These are phyloP conservation scores for Puntigrus tetrazona DNA, from an alignment of 2,113 vertebrate genomes.

Conservation along the genomic window DNA sequence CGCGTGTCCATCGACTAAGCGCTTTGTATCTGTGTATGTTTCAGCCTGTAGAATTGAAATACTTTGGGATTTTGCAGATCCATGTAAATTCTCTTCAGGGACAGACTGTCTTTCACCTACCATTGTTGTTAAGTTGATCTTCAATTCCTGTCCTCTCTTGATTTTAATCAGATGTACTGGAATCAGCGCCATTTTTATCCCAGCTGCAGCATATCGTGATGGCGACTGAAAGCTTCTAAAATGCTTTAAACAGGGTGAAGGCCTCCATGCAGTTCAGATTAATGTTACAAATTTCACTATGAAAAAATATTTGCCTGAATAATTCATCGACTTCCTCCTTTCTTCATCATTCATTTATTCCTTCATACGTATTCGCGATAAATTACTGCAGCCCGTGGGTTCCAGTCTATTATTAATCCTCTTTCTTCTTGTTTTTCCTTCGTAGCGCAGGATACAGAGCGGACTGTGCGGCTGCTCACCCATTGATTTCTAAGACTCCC, in stretches of 20 bases:
- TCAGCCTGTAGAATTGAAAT: background rate
- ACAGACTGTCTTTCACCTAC: background rate
- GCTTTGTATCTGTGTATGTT: background rate
- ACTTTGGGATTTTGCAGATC: background rate
- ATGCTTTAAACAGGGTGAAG: constrained; percentile 49
- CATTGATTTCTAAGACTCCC: constrained; percentile 29
- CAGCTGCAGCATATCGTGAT: constrained; percentile 1
- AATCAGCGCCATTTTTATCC: constrained; percentile 38
- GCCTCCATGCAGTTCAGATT: constrained; percentile 43
- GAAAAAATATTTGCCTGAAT: constrained; percentile 50
- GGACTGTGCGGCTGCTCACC: background rate
- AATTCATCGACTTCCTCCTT: constrained; percentile 49
- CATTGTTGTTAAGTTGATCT: background rate
- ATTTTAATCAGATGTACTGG: constrained; percentile 47
- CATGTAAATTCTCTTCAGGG: background rate
- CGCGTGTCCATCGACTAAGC: background rate
- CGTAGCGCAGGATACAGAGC: background rate
- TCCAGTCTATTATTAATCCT: constrained; percentile 37
- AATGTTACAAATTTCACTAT: constrained; percentile 53
- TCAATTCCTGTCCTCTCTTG: constrained; percentile 11
- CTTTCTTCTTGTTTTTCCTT: constrained; percentile 8
- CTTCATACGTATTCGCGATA: constrained; percentile 41
- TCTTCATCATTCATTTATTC: constrained; percentile 45
- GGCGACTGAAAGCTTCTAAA: constrained; percentile 53
- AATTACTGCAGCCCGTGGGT: constrained; percentile 27